Conservation (phyloP, 2,888 invertebrate genomes). For the Incurvaria masculella region DNA sequence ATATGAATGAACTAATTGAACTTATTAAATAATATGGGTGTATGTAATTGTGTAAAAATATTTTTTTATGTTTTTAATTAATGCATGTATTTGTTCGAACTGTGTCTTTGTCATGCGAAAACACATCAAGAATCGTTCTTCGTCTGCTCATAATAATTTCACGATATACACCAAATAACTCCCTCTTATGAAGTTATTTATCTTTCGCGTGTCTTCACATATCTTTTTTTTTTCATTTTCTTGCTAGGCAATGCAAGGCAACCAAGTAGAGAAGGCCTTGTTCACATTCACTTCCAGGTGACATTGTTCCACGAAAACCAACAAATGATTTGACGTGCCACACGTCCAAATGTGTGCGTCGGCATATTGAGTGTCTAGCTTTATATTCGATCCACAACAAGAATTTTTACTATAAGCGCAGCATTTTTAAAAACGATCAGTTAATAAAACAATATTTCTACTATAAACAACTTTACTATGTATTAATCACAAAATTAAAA, state of each 20-base stretch:
- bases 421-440: too few species aligned
- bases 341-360: neutral
- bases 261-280: neutral
- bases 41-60: too few species aligned
- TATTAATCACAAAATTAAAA: conserved; percentile 6
- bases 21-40: too few species aligned
- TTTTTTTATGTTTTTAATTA: too few species aligned
- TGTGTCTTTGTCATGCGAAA: neutral
- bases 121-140: neutral
- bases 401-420: too few species aligned
- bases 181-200: too few species aligned
- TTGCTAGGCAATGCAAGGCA: conserved; percentile 13
- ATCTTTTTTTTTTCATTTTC: conserved; percentile 15
- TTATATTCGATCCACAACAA: too few species aligned
- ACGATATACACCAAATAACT: neutral
- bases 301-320: neutral
- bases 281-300: neutral
- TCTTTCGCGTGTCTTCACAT: too few species aligned
- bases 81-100: too few species aligned
- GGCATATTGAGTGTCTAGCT: too few species aligned
- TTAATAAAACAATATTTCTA: conserved; percentile 22
- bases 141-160: neutral
- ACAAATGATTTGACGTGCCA: neutral
- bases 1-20: too few species aligned
- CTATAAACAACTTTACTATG: conserved; percentile 34